These are phyloP conservation scores for Hydropotes inermis DNA, from an alignment of 2,113 vertebrate genomes.

Conservation along the genomic window DNA sequence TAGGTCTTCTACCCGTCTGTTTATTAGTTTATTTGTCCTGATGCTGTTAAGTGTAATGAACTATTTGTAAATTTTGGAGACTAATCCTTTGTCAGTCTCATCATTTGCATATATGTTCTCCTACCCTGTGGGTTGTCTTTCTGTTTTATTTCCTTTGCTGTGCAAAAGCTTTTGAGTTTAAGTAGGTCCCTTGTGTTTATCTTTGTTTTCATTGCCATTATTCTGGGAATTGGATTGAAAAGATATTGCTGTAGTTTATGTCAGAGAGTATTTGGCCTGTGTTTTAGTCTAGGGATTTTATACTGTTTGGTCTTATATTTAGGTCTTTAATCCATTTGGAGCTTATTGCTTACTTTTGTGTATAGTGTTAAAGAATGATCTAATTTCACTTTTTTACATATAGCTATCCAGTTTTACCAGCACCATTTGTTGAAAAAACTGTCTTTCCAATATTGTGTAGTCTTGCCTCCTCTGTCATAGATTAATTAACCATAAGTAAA, in stretches of 20 bases:
- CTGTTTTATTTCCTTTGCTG: background rate
- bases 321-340: background rate
- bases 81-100: background rate
- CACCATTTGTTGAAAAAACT: background rate
- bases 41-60: background rate
- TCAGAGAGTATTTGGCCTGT: background rate
- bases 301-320: background rate
- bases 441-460: background rate
- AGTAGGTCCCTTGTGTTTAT: background rate
- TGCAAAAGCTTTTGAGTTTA: background rate
- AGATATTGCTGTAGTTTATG: background rate
- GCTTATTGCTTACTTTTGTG: background rate
- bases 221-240: background rate
- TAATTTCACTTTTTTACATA: background rate
- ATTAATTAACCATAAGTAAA: background rate
- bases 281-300: background rate
- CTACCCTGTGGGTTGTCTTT: background rate
- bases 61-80: background rate
- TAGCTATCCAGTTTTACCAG: background rate
- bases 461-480: background rate
- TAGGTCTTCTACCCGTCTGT: background rate
- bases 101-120: background rate
- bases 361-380: background rate
- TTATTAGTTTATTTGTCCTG: background rate
- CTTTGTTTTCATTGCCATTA: background rate